Base-by-base conservation (phyloP, 2,797 vertebrate species). In the Phataginus tetradactyla region DNA sequence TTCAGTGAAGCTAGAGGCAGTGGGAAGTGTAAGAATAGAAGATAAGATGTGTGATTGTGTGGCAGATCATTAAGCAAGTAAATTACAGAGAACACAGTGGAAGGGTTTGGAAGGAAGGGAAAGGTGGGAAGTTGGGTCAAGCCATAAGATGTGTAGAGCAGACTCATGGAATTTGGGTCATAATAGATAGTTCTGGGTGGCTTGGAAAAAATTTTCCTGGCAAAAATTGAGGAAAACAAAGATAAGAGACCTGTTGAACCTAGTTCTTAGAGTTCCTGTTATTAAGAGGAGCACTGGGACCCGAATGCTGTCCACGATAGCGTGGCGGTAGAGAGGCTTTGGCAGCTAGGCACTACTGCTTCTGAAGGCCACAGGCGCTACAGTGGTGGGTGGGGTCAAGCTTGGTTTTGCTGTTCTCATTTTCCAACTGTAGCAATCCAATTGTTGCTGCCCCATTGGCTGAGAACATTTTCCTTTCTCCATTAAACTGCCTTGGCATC, bases 401-500 rank as follows among this genome's bases (percentile, higher is more conserved):
- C 11, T 45, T 45, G 11, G 75, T 63, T 32, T 29, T 18, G 21
- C 59, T 32, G 18, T 61, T 71, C 13, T 42, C 27, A 23, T 79
- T 69, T 84, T 49, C 51, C 71, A 27, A 10, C 45, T 45, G 11
- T 45, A 45, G 45, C 45, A 45, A 45, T 45, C 45, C 64, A 51
- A 32, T 86, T 77, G 27, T 69, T 79, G 51, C 51, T 69, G 66
- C 7, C 29, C 14, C 29, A 23, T 13, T 49, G 66, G 90, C 77
- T 61, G 61, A 91, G 78, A 85, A 88, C 39, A 37, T 29, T 37
- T 74, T 17, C 69, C n/a, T 77, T 88, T 55, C 45, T 85, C 85
- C n/a, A 6, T 93, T 89, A 88, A 89, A 32, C 42, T 51, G 29
- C 39, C 89, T 89, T 89, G 68, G 39, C 78, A 71, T 94, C 72